Conservation (phyloP, 2,113 vertebrate genomes). For the Caloenas nicobarica region DNA sequence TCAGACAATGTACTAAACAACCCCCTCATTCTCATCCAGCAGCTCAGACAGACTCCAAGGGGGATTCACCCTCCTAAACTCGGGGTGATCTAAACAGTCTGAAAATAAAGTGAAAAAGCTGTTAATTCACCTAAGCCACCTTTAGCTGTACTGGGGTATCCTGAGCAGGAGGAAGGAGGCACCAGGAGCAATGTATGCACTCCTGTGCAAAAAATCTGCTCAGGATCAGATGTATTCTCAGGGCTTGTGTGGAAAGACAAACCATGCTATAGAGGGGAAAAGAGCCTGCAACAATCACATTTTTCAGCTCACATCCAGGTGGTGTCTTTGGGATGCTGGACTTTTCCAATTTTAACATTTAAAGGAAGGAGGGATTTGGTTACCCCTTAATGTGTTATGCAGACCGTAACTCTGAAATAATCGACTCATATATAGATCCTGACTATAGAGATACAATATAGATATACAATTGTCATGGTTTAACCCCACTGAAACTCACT, state of each 20-base stretch:
- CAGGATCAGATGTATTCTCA: not conserved
- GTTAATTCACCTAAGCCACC: not conserved
- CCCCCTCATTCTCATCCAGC: not conserved
- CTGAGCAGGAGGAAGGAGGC: not conserved
- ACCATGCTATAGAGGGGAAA: not conserved
- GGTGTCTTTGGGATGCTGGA: not conserved
- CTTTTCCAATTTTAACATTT: not conserved
- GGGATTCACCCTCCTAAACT: not conserved
- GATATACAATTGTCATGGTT: not conserved
- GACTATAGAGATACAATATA: not conserved
- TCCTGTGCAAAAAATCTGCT: not conserved
- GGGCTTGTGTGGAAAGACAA: not conserved
- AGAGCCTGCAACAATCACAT: not conserved
- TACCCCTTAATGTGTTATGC: accelerated
- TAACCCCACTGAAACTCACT: no score
- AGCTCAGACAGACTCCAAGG: not conserved
- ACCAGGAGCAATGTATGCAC: not conserved
- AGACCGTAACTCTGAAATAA: not conserved
- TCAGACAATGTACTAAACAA: not conserved
- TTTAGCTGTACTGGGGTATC: not conserved
- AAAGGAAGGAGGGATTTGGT: not conserved
- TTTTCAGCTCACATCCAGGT: not conserved
- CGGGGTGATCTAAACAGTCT: not conserved
- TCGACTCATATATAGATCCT: not conserved
- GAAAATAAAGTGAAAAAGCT: not conserved